phyloP scores from a whole-genome alignment of 2,888 invertebrate species.

The Eulithis testata region DNA sequence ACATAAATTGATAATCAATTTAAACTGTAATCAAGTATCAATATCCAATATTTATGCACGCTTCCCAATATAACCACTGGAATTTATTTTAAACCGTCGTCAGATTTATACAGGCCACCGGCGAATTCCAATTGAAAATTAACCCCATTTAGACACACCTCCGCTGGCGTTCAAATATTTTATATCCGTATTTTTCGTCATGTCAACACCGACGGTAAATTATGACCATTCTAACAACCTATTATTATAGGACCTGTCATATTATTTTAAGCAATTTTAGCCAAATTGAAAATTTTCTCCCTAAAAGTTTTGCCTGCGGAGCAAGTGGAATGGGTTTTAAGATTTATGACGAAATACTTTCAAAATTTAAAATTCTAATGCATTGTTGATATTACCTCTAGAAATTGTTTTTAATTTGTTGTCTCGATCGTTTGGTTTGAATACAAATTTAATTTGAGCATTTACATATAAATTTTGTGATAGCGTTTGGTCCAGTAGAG shows the following conservation, averaged over 20 bases:
- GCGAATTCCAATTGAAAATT: constrained; percentile 81
- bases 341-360: constrained; percentile 69
- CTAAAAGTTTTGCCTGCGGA: constrained; percentile 72
- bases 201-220: constrained; percentile 81
- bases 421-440: constrained; percentile 43
- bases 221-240: constrained; percentile 77
- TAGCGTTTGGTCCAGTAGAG: constrained; percentile 61
- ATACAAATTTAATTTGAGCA: constrained; percentile 47
- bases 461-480: constrained; percentile 61
- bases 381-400: constrained; percentile 50
- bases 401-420: constrained; percentile 48
- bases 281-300: constrained; percentile 75
- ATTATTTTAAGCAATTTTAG: constrained; percentile 73
- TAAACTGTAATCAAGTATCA: constrained; percentile 57
- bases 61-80: constrained; percentile 61
- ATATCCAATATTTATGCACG: constrained; percentile 66
- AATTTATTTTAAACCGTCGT: constrained; percentile 67
- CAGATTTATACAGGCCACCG: constrained; percentile 78
- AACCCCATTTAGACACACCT: constrained; percentile 78
- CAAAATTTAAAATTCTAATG: constrained; percentile 62
- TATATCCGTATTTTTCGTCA: constrained; percentile 64
- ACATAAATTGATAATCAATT: constrained; percentile 61
- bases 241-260: constrained; percentile 80
- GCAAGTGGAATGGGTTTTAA: constrained; percentile 66
- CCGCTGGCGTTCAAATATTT: constrained; percentile 65